Conservation (phyloP, 2,888 invertebrate species). For the Urechis unicinctus region DNA sequence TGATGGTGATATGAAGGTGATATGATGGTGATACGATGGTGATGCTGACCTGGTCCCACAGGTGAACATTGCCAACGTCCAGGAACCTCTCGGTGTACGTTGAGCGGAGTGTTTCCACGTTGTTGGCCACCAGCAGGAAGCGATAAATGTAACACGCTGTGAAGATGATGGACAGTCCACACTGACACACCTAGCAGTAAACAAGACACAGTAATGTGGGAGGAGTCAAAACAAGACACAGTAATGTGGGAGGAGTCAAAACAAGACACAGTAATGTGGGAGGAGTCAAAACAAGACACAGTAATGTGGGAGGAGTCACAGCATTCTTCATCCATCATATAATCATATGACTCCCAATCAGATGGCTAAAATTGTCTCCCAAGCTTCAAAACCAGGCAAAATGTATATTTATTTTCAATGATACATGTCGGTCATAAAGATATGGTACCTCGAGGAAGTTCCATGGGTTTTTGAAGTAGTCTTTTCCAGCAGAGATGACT, state of each 20-base stretch:
- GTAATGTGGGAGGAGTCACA: background rate
- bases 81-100: slow-evolving; percentile 42
- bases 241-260: background rate
- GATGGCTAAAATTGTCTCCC: too few species aligned
- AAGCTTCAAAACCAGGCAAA: too few species aligned
- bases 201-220: background rate
- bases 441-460: slow-evolving; percentile 34
- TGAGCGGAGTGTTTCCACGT: slow-evolving; percentile 33
- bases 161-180: slow-evolving; percentile 22
- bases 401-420: too few species aligned
- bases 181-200: slow-evolving; percentile 5
- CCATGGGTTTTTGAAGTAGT: slow-evolving; percentile 37
- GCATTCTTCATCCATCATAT: too few species aligned
- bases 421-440: background rate
- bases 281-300: background rate
- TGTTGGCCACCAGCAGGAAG: slow-evolving; percentile 37
- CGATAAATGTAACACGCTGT: slow-evolving; percentile 39
- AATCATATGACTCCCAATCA: too few species aligned
- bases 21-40: too few species aligned
- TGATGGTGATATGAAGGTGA: too few species aligned
- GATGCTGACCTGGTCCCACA: slow-evolving; percentile 34
- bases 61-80: slow-evolving; percentile 34
- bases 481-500: slow-evolving; percentile 23
- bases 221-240: background rate
- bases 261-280: background rate